Base-by-base conservation (phyloP, 2,797 vertebrate genomes). In the Bryconaethiops microstoma region DNA sequence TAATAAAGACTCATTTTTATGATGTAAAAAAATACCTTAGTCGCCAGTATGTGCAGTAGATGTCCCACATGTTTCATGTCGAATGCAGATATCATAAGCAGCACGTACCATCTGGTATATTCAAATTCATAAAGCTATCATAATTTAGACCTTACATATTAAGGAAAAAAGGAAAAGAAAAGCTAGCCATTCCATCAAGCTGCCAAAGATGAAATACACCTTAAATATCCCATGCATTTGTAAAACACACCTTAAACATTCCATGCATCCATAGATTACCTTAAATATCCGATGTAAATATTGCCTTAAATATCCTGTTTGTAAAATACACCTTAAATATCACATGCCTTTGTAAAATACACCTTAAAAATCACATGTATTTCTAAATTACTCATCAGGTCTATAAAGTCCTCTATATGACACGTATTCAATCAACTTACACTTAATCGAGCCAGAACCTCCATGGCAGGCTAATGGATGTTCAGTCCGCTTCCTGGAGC, bases 371-470 rank as follows among this genome's bases (percentile, higher is more conserved):
- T 6, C 42, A 45, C 29, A 45, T 45, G 6, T 5, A 45, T 6
- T 9, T 45, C 42, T 2, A 45, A 35, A 35, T 35, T 35, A 29
- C 29, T 14, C 13, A 21, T 68, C n/a, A 25, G 45, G 68, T 52
- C 50, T 52, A 23, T 40, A 21, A n/a, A 48, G 21, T 42, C 12
- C 12, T 25, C 8, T 8, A 16, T 17, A 16, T n/a, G 19, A n/a
- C 7, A 67, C 7, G 14, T 16, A 54, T 55, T 35, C 87, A 7
- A 45, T 12, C 42, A 45, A 94, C 96, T 97, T 92, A 97, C 96
- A 87, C 94, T 96, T 89, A 95, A 94, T 82, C 96, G 94, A 88
- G 94, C 94, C 92, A 96, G 86, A 4, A 95, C 95, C 77, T 97
- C 96, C 96, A 96, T 96, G 91, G 95, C 94, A 74, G 50, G 14